phyloP scores from a whole-genome alignment of 1,140 invertebrate genomes.

The Drosophila baimaii region DNA sequence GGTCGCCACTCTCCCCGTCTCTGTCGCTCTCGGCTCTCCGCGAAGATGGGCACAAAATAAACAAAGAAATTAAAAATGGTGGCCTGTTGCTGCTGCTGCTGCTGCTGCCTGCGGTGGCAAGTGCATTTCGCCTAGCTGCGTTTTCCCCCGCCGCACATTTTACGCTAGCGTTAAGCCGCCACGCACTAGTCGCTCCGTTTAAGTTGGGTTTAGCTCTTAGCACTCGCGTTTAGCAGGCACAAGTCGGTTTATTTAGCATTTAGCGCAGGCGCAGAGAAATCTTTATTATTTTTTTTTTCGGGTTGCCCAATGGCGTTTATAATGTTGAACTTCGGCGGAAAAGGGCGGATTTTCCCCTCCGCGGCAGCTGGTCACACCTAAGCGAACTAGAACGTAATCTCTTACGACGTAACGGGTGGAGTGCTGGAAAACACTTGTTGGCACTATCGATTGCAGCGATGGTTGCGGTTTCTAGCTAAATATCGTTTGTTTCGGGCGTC shows the following conservation, averaged over 20 bases:
- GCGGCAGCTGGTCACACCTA: not conserved
- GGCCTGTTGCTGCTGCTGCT: slow-evolving; percentile 36
- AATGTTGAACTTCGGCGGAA: not conserved
- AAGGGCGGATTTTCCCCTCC: not conserved
- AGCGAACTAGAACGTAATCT: too few relatives aligned
- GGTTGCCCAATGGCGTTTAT: slow-evolving; percentile 1
- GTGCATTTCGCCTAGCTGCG: slow-evolving; percentile 18
- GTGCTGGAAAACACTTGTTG: too few relatives aligned
- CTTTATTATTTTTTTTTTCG: slow-evolving; percentile 10
- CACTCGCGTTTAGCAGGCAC: slow-evolving; percentile 19
- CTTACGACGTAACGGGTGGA: too few relatives aligned
- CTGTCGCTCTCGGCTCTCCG: slow-evolving; percentile 42
- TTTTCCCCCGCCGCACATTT: slow-evolving; percentile 24
- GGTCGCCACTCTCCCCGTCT: slow-evolving; percentile 15
- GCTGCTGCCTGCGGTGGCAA: slow-evolving; percentile 27
- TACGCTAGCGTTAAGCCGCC: not conserved
- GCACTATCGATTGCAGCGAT: too few relatives aligned
- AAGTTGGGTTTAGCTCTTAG: slow-evolving; percentile 1
- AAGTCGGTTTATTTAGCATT: slow-evolving; percentile 28
- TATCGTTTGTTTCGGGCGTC: too few relatives aligned
- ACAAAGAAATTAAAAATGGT: slow-evolving; percentile 84
- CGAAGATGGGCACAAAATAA: slow-evolving; percentile 82
- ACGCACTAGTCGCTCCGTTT: slow-evolving; percentile 4
- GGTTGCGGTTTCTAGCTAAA: too few relatives aligned
- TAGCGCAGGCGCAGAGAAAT: slow-evolving; percentile 45